Base-by-base conservation (phyloP, 2,888 invertebrate genomes). In the Orthonevra nobilis region DNA sequence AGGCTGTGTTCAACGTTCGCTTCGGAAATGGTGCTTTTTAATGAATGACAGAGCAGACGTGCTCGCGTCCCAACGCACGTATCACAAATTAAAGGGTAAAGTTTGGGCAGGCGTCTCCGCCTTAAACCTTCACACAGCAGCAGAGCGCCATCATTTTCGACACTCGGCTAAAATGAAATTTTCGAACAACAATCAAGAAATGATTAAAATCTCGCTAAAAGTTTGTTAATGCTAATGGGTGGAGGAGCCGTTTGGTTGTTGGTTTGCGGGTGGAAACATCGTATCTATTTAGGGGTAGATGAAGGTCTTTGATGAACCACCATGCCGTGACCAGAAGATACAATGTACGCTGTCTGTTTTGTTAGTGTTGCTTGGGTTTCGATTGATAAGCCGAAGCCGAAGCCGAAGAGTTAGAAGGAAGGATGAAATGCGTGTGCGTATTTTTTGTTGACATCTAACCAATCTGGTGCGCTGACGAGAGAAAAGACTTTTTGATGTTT, bases 171-270 rank as follows among this genome's bases (percentile, higher is more conserved):
- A 64, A 72, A 77, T 64, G 58, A 60, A 46, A 72, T 77, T 72
- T 72, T 50, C 52, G 28, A 77, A 70, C 58, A 70, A 64, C 58
- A 77, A 77, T 77, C 72, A 77, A 54, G 77, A 60, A 72, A 77
- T 77, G 77, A 77, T 72, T 77, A 72, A 77, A 77, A 72, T 77
- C 64, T 72, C 64, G 46, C 72, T 66, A 54, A 72, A 72, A 77
- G 64, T 70, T 77, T 46, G 38, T 52, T 61, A 66, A 30, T 30
- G 30, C 42, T 56, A 28, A 38, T 46, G 40, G 28, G 28, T 4
- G 20, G 12, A 19, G n/a, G 3, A n/a, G n/a, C n/a, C 44, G 12
- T 44, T 19, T 7, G 4, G 30, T n/a, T 38, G 14, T 9, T 10
- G 15, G 23, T 10, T 19, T 17, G 20, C 26, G 40, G 34, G 7